Evolutionary conservation across 1,140 invertebrate genomes (phyloP).

Genomic region (fruit fly (Drosophila melanogaster)): DNA sequence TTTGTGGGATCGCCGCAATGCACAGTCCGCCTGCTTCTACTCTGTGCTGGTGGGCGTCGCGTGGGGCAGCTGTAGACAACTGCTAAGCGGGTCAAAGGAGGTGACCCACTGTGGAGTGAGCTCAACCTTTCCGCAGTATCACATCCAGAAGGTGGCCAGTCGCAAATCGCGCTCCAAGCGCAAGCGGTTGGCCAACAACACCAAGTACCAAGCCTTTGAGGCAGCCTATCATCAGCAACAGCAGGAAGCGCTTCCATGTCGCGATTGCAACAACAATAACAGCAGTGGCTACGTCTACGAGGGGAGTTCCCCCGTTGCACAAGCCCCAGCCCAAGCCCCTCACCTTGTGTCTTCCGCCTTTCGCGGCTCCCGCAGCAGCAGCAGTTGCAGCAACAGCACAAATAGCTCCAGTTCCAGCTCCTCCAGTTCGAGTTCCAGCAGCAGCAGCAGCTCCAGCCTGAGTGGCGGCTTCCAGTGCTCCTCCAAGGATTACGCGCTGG

Average conservation of each 20-base stretch:
- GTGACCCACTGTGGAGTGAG: neutral
- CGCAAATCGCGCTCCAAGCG: constrained; percentile 79
- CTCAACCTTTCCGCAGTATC: constrained; percentile 54
- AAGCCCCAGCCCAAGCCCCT: constrained; percentile 30
- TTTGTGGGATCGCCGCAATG: constrained; percentile 90
- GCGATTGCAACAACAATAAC: constrained; percentile 74
- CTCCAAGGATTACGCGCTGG: constrained; percentile 42
- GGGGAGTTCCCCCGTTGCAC: constrained; percentile 5
- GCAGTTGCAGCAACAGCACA: constrained; percentile 76
- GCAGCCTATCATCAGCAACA: constrained; percentile 56
- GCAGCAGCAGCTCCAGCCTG: constrained; percentile 24
- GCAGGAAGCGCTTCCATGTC: constrained; percentile 58
- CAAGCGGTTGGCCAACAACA: constrained; percentile 60
- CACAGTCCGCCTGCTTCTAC: constrained; percentile 90
- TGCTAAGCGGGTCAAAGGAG: constrained; percentile 34
- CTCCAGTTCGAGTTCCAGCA: constrained; percentile 29
- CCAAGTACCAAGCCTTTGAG: constrained; percentile 73
- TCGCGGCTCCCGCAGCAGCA: constrained; percentile 78
- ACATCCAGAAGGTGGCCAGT: constrained; percentile 68
- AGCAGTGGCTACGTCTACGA: constrained; percentile 56
- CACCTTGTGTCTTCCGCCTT: constrained; percentile 78
- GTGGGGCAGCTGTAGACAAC: constrained; percentile 73
- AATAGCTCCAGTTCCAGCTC: constrained; percentile 46
- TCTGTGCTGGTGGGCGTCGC: constrained; percentile 85
- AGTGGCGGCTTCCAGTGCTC: constrained; percentile 15